Evolutionary conservation across 2,888 invertebrate genomes (phyloP).

Genomic region (Axea sp.): DNA sequence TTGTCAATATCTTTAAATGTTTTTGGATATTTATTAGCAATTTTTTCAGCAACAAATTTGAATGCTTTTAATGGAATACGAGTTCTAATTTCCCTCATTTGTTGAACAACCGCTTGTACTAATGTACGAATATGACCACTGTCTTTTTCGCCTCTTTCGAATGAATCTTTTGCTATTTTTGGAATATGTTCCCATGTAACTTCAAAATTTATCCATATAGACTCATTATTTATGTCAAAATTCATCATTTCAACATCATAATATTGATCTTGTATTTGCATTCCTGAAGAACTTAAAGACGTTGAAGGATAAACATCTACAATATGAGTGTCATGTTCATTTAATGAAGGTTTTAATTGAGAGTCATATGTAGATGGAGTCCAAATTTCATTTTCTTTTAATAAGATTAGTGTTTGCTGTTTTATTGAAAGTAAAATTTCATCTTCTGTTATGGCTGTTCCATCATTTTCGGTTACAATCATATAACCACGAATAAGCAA

Average conservation of each 20-base stretch:
- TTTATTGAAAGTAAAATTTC: constrained; percentile 14
- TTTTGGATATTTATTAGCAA: constrained; percentile 23
- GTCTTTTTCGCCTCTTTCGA: constrained; percentile 34
- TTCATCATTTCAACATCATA: constrained; percentile 13
- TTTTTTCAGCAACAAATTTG: constrained; percentile 27
- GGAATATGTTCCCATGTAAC: constrained; percentile 24
- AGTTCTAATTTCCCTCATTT: constrained; percentile 35
- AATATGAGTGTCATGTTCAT: constrained; percentile 11
- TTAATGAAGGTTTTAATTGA: constrained; percentile 1
- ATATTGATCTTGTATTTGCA: constrained; percentile 7
- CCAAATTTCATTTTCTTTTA: constrained; percentile 20
- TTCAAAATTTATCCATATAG: constrained; percentile 22
- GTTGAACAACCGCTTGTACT: constrained; percentile 30
- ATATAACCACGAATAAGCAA: constrained; percentile 5
- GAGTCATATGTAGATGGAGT: constrained; percentile 3
- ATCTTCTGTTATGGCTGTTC: constrained; percentile 24
- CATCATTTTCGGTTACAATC: constrained; percentile 28
- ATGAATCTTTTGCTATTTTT: constrained; percentile 9
- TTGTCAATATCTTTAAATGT: constrained; percentile 45
- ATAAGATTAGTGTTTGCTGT: constrained; percentile 18
- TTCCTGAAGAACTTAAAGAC: constrained; percentile 7
- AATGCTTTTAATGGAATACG: constrained; percentile 33
- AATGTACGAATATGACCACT: constrained; percentile 4
- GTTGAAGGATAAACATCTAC: constrained; percentile 21
- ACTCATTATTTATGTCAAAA: constrained; percentile 4